Base-by-base conservation (phyloP, 2,888 invertebrate genomes). In the Harpagoxenus sublaevis region DNA sequence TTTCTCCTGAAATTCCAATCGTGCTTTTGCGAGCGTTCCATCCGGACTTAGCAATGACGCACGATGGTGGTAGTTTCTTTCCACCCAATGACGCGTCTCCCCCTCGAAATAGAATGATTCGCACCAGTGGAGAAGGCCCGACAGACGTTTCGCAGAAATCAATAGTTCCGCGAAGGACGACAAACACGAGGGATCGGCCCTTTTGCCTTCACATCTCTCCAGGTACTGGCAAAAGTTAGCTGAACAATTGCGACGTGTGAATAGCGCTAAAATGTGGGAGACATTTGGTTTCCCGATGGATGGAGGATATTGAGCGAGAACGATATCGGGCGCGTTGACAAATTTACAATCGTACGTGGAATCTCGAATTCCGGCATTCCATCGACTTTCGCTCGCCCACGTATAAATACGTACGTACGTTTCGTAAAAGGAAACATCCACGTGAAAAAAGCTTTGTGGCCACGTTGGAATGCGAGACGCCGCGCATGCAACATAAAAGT, bases 141-240 rank as follows among this genome's bases (percentile, higher is more conserved):
- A 65, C 78, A 84, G 68, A 89, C 87, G 85, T 87, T 86, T 89
- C 90, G 68, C 65, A 87, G 88, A 91, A 92, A 92, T 92, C 92
- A 92, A 92, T 92, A 92, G 92, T 92, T 91, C 87, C 86, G 87
- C 88, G 77, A 88, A 90, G 88, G 89, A 92, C 89, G 90, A 91
- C 90, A 86, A 89, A 88, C 51, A 48, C 82, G 65, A 70, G 70
- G 84, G 74, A 57, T 53, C 35, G 45, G 55, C 35, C 51, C 68
- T 78, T 85, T 57, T 53, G 79, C 84, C 77, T 81, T 81, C 57
- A 28, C 82, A 57, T 81, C 66, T 78, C 70, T 83, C 68, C 73
- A 87, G 73, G 83, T 71, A 70, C 84, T 70, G 73, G 78, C 68
- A 79, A 66, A 88, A 84, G 75, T 84, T 82, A 62, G 10, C 65